A percentile compares a stretch with the other conserved stretches of the same genome.
Evolutionary conservation across 2,797 vertebrate species (phyloP).

Genomic region (Sarcophilus harrisii): DNA sequence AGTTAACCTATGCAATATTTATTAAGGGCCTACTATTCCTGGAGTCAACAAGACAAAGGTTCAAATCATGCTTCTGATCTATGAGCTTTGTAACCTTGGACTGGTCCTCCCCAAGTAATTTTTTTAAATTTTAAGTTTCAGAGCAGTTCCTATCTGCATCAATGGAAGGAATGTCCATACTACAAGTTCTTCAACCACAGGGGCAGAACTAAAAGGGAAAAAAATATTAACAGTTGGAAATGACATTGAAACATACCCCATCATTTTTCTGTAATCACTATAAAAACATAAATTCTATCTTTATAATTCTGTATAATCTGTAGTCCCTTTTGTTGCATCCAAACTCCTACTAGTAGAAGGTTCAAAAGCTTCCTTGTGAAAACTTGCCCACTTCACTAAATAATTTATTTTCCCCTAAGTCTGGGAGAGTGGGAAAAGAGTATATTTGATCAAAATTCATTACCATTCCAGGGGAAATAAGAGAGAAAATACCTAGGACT

Average conservation of each 20-base stretch:
- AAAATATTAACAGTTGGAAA: constrained; percentile 59
- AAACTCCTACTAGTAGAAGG: background rate
- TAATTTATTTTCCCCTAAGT: constrained; percentile 10
- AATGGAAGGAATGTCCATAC: background rate
- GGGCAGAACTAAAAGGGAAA: background rate
- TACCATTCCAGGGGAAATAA: constrained; percentile 58
- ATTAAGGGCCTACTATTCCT: background rate
- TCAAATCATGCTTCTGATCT: background rate
- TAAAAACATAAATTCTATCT: constrained; percentile 60
- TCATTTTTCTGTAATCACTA: constrained; percentile 72
- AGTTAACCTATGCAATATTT: background rate
- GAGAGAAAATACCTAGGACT: constrained; percentile 66
- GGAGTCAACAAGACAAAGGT: background rate
- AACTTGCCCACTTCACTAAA: background rate
- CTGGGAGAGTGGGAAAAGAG: constrained; percentile 52
- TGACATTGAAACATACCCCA: constrained; percentile 59
- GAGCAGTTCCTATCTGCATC: background rate
- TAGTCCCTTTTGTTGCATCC: background rate
- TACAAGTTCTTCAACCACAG: background rate
- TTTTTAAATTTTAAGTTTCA: background rate
- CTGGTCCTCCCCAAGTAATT: background rate
- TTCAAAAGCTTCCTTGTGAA: background rate
- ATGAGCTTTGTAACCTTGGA: background rate
- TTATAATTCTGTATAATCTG: constrained; percentile 34
- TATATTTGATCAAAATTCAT: constrained; percentile 74